Evolutionary conservation across 2,113 vertebrate species (phyloP).

Genomic region (Pimephales promelas): DNA sequence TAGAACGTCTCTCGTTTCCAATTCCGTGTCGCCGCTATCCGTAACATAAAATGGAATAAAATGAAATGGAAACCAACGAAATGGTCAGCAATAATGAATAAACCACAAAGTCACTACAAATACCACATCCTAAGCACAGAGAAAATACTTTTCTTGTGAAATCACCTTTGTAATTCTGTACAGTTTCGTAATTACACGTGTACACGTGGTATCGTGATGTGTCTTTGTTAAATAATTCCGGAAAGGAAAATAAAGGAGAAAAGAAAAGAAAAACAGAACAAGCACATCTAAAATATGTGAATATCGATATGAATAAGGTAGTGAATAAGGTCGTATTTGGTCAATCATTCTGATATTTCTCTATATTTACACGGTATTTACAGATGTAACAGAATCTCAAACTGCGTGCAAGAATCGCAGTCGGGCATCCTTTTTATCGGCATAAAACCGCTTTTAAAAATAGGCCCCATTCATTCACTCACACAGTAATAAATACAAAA

Average conservation of each 20-base stretch:
- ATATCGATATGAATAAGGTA: slow-evolving; percentile 93
- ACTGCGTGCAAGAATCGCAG: slow-evolving; percentile 94
- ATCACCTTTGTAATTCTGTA: slow-evolving; percentile 83
- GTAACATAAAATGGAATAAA: slow-evolving; percentile 39
- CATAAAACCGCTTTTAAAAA: slow-evolving; percentile 81
- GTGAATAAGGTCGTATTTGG: slow-evolving; percentile 99
- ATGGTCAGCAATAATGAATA: slow-evolving; percentile 77
- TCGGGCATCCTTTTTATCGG: slow-evolving; percentile 83
- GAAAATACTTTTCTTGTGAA: slow-evolving; percentile 81
- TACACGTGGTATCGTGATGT: slow-evolving; percentile 86
- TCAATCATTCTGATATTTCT: slow-evolving; percentile 91
- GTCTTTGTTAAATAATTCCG: slow-evolving; percentile 83
- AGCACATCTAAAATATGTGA: slow-evolving; percentile 82
- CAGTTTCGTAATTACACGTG: slow-evolving; percentile 81
- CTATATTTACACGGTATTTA: slow-evolving; percentile 97
- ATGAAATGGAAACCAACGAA: slow-evolving; percentile 76
- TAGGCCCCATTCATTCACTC: slow-evolving; percentile 96
- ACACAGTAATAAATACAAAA: slow-evolving; percentile 99
- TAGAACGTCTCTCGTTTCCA: slow-evolving; percentile 78
- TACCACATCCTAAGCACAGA: slow-evolving; percentile 80
- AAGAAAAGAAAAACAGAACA: slow-evolving; percentile 65
- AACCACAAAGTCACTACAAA: slow-evolving; percentile 80
- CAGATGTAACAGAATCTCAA: slow-evolving; percentile 97
- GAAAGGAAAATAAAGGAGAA: slow-evolving; percentile 73
- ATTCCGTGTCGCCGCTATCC: neutral